Percentiles rank a stretch among this genome's conserved stretches.
Conservation (phyloP, 2,888 invertebrate genomes). For the Aporophyla nigra region DNA sequence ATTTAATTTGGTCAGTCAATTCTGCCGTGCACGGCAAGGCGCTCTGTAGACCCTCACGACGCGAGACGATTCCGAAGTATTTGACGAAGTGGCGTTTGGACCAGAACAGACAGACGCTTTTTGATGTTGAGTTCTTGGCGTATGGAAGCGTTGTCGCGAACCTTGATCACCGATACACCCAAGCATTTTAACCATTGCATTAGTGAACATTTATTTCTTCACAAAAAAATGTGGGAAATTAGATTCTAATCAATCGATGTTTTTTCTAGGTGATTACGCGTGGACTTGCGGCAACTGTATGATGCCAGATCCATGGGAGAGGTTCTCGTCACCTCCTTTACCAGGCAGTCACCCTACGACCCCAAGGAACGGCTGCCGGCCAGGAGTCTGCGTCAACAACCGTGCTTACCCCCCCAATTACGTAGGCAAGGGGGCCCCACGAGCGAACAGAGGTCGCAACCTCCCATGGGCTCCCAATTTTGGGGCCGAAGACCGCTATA, state of each 20-base stretch:
- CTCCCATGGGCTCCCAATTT: slow-evolving; percentile 84
- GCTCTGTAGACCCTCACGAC: too few relatives aligned
- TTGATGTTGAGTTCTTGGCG: too few relatives aligned
- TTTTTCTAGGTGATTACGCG: slow-evolving; percentile 80
- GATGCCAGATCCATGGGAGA: slow-evolving; percentile 84
- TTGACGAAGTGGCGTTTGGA: too few relatives aligned
- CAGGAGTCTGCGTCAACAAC: slow-evolving; percentile 81
- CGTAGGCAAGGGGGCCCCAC: slow-evolving; percentile 75
- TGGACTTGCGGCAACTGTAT: slow-evolving; percentile 83
- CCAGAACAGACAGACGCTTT: too few relatives aligned
- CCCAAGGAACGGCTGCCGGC: slow-evolving; percentile 84
- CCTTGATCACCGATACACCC: too few relatives aligned
- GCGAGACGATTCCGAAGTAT: too few relatives aligned
- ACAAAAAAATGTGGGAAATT: not conserved
- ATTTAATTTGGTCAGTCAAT: too few relatives aligned
- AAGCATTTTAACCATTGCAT: slow-evolving; percentile 15
- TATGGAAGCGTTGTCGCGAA: too few relatives aligned
- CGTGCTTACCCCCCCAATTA: slow-evolving; percentile 76
- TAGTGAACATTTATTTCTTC: slow-evolving; percentile 13
- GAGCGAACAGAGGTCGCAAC: slow-evolving; percentile 81
- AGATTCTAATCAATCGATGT: slow-evolving; percentile 3
- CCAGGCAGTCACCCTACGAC: slow-evolving; percentile 81
- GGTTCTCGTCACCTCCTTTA: slow-evolving; percentile 77
- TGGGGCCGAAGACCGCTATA: slow-evolving; percentile 82
- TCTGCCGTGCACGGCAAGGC: too few relatives aligned